Evolutionary conservation across 2,888 invertebrate genomes (phyloP).

Genomic region (Polyommatus icarus): DNA sequence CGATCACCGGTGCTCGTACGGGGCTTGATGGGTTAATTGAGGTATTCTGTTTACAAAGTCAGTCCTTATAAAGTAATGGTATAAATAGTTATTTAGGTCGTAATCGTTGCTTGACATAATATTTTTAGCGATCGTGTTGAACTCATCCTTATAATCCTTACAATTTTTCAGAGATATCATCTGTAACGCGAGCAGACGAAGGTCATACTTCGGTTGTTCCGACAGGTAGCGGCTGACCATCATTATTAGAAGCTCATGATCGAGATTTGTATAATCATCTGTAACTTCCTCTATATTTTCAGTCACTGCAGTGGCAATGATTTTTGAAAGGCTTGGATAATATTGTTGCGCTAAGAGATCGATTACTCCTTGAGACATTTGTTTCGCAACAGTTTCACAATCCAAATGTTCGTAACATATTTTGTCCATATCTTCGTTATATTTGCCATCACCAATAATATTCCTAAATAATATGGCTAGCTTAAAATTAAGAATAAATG

Average conservation of each 20-base stretch:
- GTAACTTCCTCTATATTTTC: neutral
- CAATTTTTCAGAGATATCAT: neutral
- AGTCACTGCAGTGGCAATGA: neutral
- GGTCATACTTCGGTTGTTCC: neutral
- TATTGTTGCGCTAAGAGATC: neutral
- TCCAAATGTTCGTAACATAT: conserved; percentile 18
- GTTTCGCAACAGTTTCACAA: neutral
- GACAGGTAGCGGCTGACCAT: conserved; percentile 14
- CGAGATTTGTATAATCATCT: neutral
- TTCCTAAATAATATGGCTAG: conserved; percentile 25
- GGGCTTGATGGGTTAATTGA: neutral
- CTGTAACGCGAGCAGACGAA: neutral
- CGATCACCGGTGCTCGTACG: no score
- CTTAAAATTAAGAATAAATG: neutral
- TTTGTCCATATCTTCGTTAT: neutral
- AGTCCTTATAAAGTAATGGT: conserved; percentile 16
- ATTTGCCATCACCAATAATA: conserved; percentile 20
- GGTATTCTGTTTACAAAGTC: conserved; percentile 12
- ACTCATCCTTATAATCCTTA: neutral
- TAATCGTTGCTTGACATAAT: neutral
- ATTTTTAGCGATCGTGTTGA: neutral
- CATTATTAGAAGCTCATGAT: neutral
- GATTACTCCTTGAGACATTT: neutral
- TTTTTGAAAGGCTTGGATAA: conserved; percentile 10
- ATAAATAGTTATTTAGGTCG: conserved; percentile 10